A percentile compares a stretch with the other conserved stretches of the same genome.
Evolutionary conservation across 2,888 invertebrate species (phyloP).

Genomic region (Diplolepis rosae): DNA sequence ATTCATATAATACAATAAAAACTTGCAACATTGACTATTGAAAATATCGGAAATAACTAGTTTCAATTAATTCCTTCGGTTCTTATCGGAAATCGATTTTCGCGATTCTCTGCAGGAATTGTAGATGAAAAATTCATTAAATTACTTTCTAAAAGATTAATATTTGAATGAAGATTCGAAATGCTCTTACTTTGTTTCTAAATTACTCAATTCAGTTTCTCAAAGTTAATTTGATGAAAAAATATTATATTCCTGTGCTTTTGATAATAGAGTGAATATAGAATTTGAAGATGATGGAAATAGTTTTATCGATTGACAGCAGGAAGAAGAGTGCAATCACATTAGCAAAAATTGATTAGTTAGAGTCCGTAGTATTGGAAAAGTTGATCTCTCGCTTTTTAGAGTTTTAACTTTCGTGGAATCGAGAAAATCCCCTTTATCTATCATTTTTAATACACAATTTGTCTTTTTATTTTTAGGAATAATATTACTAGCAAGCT

Average conservation of each 20-base stretch:
- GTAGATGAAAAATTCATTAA: conserved; percentile 6
- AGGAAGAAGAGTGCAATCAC: not conserved
- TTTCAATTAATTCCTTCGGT: conserved; percentile 7
- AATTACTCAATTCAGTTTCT: no score
- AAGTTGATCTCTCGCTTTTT: not conserved
- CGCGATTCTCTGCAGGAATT: not conserved
- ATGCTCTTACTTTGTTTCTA: no score
- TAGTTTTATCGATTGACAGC: not conserved
- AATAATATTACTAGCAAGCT: no score
- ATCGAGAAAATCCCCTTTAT: not conserved
- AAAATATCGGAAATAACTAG: not conserved
- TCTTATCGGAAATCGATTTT: conserved; percentile 17
- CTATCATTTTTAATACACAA: no score
- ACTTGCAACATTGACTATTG: not conserved
- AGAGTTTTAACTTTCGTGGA: not conserved
- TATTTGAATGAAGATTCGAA: not conserved
- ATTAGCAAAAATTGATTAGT: not conserved
- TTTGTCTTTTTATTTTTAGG: no score
- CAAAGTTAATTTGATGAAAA: no score
- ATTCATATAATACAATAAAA: not conserved
- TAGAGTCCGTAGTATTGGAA: not conserved
- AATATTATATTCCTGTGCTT: not conserved
- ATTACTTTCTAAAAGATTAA: not conserved
- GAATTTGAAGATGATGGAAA: not conserved
- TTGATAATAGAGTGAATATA: not conserved